Base-by-base conservation (phyloP, 1,140 invertebrate genomes). In the Adelges cooleyi region DNA sequence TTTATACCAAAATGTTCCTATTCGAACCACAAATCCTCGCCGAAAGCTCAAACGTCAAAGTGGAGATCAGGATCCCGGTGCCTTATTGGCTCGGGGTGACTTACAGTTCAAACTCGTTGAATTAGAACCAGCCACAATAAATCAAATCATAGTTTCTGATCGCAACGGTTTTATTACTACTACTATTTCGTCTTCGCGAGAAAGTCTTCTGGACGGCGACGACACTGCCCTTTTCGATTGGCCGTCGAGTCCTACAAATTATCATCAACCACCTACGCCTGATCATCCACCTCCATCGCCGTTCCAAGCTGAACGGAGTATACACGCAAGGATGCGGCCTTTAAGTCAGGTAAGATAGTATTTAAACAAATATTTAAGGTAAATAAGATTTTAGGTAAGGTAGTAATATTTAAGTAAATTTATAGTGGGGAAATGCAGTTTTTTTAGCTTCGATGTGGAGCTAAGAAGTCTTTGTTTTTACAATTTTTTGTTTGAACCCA, bases 251-350 rank as follows among this genome's bases (percentile, higher is more conserved):
- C 92, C 92, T 2, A 90, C 89, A 5, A 88, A 92, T 72, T 93
- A 94, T 71, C 82, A 84, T 51, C 91, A 95, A 76, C 92, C 91
- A 4, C 90, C 92, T 0, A 96, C 92, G 3, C 92, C 92, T 0
- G 92, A 95, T 71, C 90, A 93, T 77, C 90, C 92, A 4, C 93
- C 93, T 6, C 93, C 93, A 0, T 90, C 89, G n/a, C 89, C 92
- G 6, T 80, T 84, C 69, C 89, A 92, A 70, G 92, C 93, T 0
- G 87, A 92, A 75, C 84, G 84, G 71, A 86, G 87, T 69, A 96
- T 96, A 70, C 86, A 92, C 71, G 86, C 92, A 72, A 82, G 89
- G 73, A 95, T 96, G 69, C 81, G 90, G 70, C 90, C 91, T 18
- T 76, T 92, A 13, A 90, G 87, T 77, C 88, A 92, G 84, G 90